Evolutionary conservation across 2,888 invertebrate species (phyloP).

Genomic region (Caenorhabditis imperialis): DNA sequence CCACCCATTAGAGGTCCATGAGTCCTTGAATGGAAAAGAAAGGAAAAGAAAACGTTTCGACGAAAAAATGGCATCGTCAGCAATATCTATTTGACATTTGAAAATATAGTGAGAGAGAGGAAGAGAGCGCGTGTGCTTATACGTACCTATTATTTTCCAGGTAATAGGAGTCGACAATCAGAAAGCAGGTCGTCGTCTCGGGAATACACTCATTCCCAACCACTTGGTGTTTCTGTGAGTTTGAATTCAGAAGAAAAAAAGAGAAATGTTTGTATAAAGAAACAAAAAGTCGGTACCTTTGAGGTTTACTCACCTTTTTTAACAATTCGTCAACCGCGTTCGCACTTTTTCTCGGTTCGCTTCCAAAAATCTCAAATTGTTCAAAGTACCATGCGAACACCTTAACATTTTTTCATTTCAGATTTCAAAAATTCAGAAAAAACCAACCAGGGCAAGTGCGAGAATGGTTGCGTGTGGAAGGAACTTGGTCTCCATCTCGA

Average conservation of each 20-base stretch:
- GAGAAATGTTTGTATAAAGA: not conserved
- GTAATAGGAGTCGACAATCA: constrained; percentile 47
- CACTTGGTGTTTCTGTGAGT: constrained; percentile 40
- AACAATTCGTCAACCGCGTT: constrained; percentile 29
- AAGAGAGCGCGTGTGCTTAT: too few relatives aligned
- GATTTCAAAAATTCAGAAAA: not conserved
- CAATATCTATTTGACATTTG: too few relatives aligned
- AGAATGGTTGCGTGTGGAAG: constrained; percentile 23
- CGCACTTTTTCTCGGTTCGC: constrained; percentile 12
- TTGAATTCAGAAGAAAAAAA: not conserved
- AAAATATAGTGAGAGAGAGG: too few relatives aligned
- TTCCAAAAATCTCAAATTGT: constrained; percentile 15
- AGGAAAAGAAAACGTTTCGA: too few relatives aligned
- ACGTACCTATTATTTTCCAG: constrained; percentile 34
- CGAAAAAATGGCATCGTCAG: too few relatives aligned
- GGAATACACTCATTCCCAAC: constrained; percentile 53
- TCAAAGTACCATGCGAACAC: constrained; percentile 28
- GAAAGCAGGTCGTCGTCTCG: constrained; percentile 40
- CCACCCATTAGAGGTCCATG: too few relatives aligned
- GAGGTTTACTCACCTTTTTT: constrained; percentile 34
- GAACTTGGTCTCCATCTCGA: constrained; percentile 19
- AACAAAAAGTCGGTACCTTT: too few relatives aligned
- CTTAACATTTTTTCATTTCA: constrained; percentile 1
- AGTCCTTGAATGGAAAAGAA: too few relatives aligned
- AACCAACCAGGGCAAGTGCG: constrained; percentile 13